These are phyloP conservation scores for Pogona vitticeps DNA, from an alignment of 2,113 vertebrate genomes.

Conservation along the genomic window DNA sequence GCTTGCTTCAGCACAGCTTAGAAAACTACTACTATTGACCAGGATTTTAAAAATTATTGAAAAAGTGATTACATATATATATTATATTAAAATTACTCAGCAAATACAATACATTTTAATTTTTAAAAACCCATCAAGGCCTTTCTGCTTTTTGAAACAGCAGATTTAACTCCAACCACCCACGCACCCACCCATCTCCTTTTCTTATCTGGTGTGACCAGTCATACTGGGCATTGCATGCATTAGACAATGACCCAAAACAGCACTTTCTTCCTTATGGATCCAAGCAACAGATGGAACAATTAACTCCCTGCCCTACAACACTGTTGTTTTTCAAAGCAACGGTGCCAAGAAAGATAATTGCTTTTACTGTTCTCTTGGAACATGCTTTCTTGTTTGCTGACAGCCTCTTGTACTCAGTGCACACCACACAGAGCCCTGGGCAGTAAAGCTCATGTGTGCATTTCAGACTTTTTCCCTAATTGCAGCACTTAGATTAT, in stretches of 20 bases:
- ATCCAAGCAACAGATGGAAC: slow-evolving; percentile 43
- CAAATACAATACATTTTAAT: too few species aligned
- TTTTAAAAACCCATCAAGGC: too few species aligned
- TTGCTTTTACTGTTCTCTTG: slow-evolving; percentile 56
- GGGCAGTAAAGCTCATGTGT: slow-evolving; percentile 29
- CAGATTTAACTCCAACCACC: too few species aligned
- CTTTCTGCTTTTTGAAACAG: too few species aligned
- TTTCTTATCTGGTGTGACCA: too few species aligned
- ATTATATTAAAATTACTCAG: too few species aligned
- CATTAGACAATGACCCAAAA: not conserved
- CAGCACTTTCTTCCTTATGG: not conserved
- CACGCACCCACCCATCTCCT: too few species aligned
- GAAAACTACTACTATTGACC: too few species aligned
- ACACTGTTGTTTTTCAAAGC: slow-evolving; percentile 12
- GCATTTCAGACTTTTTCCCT: slow-evolving; percentile 35
- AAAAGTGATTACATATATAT: too few species aligned
- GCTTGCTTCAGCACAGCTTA: too few species aligned
- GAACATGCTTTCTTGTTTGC: slow-evolving; percentile 24
- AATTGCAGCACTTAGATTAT: not conserved
- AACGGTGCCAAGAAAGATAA: slow-evolving; percentile 24
- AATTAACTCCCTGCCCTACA: slow-evolving; percentile 50
- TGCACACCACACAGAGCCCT: slow-evolving; percentile 37
- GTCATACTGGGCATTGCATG: too few species aligned
- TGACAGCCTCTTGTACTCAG: slow-evolving; percentile 44
- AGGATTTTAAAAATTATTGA: too few species aligned